Evolutionary conservation across 2,888 invertebrate genomes (phyloP).

Genomic region (Melanophora roralis): DNA sequence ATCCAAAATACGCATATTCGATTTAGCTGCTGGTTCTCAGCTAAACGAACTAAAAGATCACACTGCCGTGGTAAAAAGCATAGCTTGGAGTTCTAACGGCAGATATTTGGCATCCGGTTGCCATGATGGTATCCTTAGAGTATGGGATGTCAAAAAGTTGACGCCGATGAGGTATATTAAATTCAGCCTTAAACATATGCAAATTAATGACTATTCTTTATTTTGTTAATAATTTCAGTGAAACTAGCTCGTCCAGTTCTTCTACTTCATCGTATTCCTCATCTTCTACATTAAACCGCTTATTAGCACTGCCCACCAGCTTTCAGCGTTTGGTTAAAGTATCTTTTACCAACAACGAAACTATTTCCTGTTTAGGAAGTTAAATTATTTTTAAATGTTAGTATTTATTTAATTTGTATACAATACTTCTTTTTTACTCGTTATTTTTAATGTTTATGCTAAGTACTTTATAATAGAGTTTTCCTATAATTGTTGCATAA

Average conservation of each 20-base stretch:
- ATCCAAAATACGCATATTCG: slow-evolving; percentile 82
- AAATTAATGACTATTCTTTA: neutral
- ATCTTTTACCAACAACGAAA: slow-evolving; percentile 72
- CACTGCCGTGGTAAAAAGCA: slow-evolving; percentile 78
- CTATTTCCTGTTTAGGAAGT: slow-evolving; percentile 72
- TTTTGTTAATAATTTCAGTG: slow-evolving; percentile 61
- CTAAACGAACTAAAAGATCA: slow-evolving; percentile 81
- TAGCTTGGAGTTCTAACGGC: slow-evolving; percentile 81
- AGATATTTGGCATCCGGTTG: slow-evolving; percentile 83
- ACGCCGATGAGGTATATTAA: slow-evolving; percentile 66
- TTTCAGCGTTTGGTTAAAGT: slow-evolving; percentile 73
- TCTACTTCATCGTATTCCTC: slow-evolving; percentile 67
- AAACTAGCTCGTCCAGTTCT: slow-evolving; percentile 61
- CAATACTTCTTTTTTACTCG: slow-evolving; percentile 3
- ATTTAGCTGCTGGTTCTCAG: slow-evolving; percentile 81
- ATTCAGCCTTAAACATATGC: neutral
- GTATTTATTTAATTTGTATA: neutral
- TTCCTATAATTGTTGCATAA: slow-evolving; percentile 30
- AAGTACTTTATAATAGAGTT: slow-evolving; percentile 19
- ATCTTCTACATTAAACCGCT: slow-evolving; percentile 69
- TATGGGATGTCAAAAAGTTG: slow-evolving; percentile 80
- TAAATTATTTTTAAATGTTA: slow-evolving; percentile 45
- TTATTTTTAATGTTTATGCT: slow-evolving; percentile 17
- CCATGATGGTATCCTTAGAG: slow-evolving; percentile 81
- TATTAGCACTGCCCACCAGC: slow-evolving; percentile 70